Evolutionary conservation across 2,113 vertebrate genomes (phyloP), one percentile per base, ranked within the genome.

Genomic region (Sinocyclocheilus anshuiensis): DNA sequence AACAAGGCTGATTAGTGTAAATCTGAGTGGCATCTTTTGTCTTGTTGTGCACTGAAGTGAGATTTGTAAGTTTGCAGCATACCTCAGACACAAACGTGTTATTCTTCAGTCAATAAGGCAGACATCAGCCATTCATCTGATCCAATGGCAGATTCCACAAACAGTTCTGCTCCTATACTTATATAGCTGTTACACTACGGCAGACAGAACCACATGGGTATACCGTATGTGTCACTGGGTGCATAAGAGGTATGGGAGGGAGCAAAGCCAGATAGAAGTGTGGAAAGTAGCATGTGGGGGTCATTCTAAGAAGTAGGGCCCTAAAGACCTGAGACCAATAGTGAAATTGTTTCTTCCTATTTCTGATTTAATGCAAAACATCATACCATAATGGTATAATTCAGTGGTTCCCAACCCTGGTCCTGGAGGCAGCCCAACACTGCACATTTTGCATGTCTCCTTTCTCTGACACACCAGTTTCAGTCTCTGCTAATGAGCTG

Each of bases 121-220:
- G 59, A 67, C 61, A 79, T 55, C 50, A 69, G 18, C 59, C 39
- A 69, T 65, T 18, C 45, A 39, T 65, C 36, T 61, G n/a, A 57
- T 63, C 18, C 22, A 16, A 22, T 29, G n/a, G 22, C 24, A 48
- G 53, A 75, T 61, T 39, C n/a, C 45, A 5, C 24, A 57, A 26
- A 33, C 18, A n/a, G 50, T 16, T 18, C 1, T 53, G 42, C 4
- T 24, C 6, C 13, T 85, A 29, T 16, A 53, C 22, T 78, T 78
- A 67, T 77, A 71, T 79, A 85, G 57, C 61, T 33, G 61, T 24
- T 29, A 50, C 45, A 65, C n/a, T 8, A 6, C 18, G 10, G 6
- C 76, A 69, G 16, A 24, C n/a, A 24, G 20, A 42, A 81, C 76
- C 76, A 55, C 42, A 15, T 75, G 72, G 36, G 72, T 75, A 45